Percentiles rank a stretch among this genome's conserved stretches.
Evolutionary conservation across 2,797 vertebrate species (phyloP).

Genomic region (Coccyzus lansbergi): DNA sequence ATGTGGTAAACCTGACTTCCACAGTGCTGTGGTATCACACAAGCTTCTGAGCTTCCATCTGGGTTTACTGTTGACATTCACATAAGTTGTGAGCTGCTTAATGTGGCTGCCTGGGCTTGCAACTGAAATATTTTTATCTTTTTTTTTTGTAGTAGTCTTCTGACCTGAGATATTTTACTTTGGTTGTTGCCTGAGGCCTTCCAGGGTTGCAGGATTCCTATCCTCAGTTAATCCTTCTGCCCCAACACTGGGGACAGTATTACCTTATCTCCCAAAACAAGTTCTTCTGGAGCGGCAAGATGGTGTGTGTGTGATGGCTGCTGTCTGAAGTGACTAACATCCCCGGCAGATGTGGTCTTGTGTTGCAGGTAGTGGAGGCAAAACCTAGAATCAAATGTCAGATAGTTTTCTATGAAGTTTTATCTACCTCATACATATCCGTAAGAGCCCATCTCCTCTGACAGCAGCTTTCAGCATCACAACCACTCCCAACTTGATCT

Average conservation of each 20-base stretch:
- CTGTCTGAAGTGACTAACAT: background rate
- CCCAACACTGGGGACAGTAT: fast-evolving
- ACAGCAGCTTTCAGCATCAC: background rate
- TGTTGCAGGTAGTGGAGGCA: background rate
- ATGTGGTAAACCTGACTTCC: background rate
- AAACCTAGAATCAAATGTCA: background rate
- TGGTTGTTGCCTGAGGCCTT: background rate
- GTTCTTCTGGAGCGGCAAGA: background rate
- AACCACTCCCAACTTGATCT: background rate
- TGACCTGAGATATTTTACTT: background rate
- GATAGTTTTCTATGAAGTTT: background rate
- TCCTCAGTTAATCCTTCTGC: background rate
- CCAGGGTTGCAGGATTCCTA: background rate
- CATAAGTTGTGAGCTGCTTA: background rate
- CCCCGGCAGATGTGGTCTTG: background rate
- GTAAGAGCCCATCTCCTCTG: background rate
- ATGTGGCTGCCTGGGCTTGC: background rate
- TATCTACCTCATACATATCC: background rate
- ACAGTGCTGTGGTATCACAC: fast-evolving
- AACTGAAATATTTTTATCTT: background rate
- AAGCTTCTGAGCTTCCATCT: background rate
- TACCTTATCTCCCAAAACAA: background rate
- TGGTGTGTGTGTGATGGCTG: background rate
- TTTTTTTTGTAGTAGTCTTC: background rate
- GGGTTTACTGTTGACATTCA: background rate